Evolutionary conservation across 2,113 vertebrate species (phyloP).

Genomic region (Mesembrinibis cayennensis): DNA sequence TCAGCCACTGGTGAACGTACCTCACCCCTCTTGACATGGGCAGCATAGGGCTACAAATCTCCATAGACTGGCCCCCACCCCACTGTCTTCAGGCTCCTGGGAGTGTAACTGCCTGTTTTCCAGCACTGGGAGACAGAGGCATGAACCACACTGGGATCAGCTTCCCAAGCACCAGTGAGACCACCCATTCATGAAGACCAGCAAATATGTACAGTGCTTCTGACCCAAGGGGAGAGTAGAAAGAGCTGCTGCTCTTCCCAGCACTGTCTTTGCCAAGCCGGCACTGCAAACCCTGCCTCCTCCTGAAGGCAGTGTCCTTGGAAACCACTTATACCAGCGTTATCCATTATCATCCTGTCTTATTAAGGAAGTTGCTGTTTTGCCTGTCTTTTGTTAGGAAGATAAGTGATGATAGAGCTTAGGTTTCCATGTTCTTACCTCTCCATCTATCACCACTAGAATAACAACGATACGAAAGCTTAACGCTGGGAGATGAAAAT

Average conservation of each 20-base stretch:
- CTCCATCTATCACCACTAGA: neutral
- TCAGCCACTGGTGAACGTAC: neutral
- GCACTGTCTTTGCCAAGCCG: neutral
- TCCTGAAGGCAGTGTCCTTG: neutral
- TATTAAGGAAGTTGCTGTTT: neutral
- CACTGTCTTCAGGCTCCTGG: neutral
- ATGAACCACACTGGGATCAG: neutral
- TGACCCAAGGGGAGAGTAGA: neutral
- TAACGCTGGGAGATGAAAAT: neutral
- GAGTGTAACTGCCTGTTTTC: fast-evolving
- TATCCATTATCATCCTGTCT: neutral
- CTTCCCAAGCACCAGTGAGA: neutral
- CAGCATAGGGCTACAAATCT: neutral
- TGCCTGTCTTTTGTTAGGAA: neutral
- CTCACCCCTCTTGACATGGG: neutral
- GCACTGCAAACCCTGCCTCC: neutral
- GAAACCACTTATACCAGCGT: neutral
- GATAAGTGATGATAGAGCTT: neutral
- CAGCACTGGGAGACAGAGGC: neutral
- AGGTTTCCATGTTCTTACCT: neutral
- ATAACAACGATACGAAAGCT: neutral
- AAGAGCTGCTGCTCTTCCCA: neutral
- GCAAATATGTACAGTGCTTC: neutral
- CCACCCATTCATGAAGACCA: fast-evolving
- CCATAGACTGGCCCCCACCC: fast-evolving